phyloP scores from a whole-genome alignment of 2,888 invertebrate genomes.

The Eulithis testata region DNA sequence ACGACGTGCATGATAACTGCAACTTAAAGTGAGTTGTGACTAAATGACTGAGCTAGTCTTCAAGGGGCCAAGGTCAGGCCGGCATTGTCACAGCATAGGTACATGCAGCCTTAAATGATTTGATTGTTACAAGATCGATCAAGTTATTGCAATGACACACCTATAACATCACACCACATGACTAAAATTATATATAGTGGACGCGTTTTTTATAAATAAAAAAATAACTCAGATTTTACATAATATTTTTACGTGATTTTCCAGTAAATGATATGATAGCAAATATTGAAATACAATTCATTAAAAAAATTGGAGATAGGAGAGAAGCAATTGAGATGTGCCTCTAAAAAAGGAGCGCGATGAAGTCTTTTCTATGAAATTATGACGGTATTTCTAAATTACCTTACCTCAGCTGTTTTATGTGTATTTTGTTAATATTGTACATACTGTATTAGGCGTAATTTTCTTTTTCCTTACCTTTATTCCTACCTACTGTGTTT shows the following conservation, averaged over 20 bases:
- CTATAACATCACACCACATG: too few species aligned
- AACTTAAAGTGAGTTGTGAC: too few species aligned
- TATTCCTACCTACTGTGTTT: too few species aligned
- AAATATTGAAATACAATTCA: neutral
- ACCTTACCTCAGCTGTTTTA: neutral
- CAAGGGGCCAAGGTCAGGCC: conserved; percentile 17
- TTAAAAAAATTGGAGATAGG: neutral
- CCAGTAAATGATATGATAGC: too few species aligned
- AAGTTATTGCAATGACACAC: neutral
- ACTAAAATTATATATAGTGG: too few species aligned
- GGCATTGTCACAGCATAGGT: conserved; percentile 2
- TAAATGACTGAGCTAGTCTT: neutral
- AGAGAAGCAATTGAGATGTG: neutral
- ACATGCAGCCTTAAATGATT: neutral
- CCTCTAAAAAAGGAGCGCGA: conserved; percentile 10
- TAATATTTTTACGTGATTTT: too few species aligned
- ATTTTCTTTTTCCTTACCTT: neutral
- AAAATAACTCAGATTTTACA: too few species aligned
- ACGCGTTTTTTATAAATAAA: too few species aligned
- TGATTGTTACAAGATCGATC: conserved; percentile 4
- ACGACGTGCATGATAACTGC: too few species aligned
- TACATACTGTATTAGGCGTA: too few species aligned
- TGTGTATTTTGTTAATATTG: too few species aligned
- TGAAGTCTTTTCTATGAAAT: conserved; percentile 24
- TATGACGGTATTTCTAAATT: neutral